Conservation (phyloP, 2,113 vertebrate species). For the Lycocorax pyrrhopterus region DNA sequence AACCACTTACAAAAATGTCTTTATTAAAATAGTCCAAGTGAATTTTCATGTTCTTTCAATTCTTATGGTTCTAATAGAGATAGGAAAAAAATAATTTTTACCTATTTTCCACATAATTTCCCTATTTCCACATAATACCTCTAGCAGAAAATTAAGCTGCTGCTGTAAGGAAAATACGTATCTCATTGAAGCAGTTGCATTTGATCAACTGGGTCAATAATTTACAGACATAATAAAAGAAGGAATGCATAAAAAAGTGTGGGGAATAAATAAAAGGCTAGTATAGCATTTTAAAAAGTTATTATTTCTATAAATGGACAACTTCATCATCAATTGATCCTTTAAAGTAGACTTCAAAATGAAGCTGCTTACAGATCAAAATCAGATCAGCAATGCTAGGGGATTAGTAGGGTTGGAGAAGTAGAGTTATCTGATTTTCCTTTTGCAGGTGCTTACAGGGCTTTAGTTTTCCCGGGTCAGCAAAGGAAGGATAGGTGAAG, state of each 20-base stretch:
- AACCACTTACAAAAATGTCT: neutral
- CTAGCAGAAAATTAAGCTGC: neutral
- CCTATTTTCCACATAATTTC: neutral
- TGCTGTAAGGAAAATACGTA: neutral
- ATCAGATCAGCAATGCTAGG: neutral
- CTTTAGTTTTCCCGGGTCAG: neutral
- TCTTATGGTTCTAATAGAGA: neutral
- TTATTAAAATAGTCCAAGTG: neutral
- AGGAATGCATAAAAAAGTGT: neutral
- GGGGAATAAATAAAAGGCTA: neutral
- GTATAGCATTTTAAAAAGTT: neutral
- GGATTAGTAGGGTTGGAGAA: neutral
- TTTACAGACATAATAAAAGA: neutral
- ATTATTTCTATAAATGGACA: neutral
- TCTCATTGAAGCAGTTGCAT: neutral
- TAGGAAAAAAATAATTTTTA: accelerated
- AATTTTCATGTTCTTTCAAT: neutral
- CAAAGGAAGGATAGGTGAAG: neutral
- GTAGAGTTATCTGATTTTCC: neutral
- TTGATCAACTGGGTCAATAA: neutral
- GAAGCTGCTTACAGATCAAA: neutral
- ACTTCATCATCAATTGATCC: neutral
- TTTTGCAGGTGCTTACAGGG: neutral
- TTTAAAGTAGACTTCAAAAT: neutral
- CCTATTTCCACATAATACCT: neutral